These are phyloP conservation scores for Argyrosomus japonicus DNA, from an alignment of 2,113 vertebrate genomes.

Conservation along the genomic window DNA sequence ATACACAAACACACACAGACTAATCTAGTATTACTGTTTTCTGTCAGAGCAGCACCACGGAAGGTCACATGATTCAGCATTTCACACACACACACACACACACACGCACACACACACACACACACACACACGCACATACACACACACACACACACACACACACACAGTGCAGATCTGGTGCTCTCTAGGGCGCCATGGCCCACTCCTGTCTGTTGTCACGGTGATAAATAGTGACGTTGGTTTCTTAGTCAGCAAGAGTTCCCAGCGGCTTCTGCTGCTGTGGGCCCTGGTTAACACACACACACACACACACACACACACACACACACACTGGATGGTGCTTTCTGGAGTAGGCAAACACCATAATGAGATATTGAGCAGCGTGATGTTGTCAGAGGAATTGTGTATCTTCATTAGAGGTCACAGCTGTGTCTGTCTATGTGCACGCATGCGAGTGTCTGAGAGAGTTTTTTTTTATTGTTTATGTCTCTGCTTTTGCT, in stretches of 20 bases:
- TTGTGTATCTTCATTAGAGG: constrained; percentile 48
- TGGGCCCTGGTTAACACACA: not conserved
- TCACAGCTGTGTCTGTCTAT: constrained; percentile 31
- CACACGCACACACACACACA: constrained; percentile 20
- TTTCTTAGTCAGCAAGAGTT: constrained; percentile 67
- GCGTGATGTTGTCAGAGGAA: constrained; percentile 33
- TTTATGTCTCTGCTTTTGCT: constrained; percentile 12
- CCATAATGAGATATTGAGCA: constrained; percentile 64
- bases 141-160: constrained; percentile 12
- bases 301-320: constrained; percentile 30
- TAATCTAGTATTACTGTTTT: constrained; percentile 63
- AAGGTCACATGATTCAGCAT: constrained; percentile 70
- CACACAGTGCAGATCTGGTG: constrained; percentile 1
- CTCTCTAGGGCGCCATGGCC: constrained; percentile 35
- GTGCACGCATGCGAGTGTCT: constrained; percentile 8
- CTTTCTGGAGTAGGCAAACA: constrained; percentile 28
- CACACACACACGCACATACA: constrained; percentile 30
- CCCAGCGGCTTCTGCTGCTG: not conserved
- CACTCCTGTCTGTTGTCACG: constrained; percentile 48
- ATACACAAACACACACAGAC: not conserved
- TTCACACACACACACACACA: constrained; percentile 24
- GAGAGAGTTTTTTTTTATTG: constrained; percentile 14
- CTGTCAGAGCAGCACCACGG: constrained; percentile 57
- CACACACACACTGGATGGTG: not conserved
- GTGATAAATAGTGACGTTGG: constrained; percentile 71